phyloP scores from a whole-genome alignment of 2,888 invertebrate genomes.

The Galerucella pusilla region DNA sequence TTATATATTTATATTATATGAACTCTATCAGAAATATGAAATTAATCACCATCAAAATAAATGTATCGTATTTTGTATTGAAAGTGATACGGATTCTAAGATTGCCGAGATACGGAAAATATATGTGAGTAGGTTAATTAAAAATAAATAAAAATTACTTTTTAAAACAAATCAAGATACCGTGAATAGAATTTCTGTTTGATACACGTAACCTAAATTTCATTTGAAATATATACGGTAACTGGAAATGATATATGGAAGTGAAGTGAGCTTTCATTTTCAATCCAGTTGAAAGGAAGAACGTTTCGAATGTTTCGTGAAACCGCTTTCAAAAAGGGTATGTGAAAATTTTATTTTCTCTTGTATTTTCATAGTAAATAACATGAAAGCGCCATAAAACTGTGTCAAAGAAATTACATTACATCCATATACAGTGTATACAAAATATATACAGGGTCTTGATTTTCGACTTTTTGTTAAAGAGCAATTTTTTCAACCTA shows the following conservation, averaged over 20 bases:
- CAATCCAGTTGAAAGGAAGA: constrained; percentile 3
- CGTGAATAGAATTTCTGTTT: constrained; percentile 21
- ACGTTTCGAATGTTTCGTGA: neutral
- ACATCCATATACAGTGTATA: too few species aligned
- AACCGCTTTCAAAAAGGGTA: too few species aligned
- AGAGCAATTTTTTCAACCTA: too few species aligned
- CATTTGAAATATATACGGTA: neutral
- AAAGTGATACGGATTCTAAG: constrained; percentile 10
- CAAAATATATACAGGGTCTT: too few species aligned
- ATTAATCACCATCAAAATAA: too few species aligned
- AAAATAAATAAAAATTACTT: constrained; percentile 18
- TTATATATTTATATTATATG: too few species aligned
- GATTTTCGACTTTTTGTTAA: too few species aligned
- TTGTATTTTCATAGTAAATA: neutral
- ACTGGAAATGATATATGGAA: neutral
- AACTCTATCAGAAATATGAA: too few species aligned
- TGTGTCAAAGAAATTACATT: too few species aligned
- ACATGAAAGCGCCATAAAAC: too few species aligned
- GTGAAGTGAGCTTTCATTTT: constrained; percentile 6
- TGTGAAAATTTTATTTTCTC: neutral
- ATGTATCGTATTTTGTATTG: neutral
- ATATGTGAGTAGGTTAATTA: constrained; percentile 23
- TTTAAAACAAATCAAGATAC: neutral
- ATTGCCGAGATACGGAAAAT: too few species aligned
- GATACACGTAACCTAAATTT: constrained; percentile 18